A percentile compares a stretch with the other conserved stretches of the same genome.
These are phyloP conservation scores for Scolopax bukidnonensis DNA, from an alignment of 2,797 vertebrate genomes.

Conservation along the genomic window DNA sequence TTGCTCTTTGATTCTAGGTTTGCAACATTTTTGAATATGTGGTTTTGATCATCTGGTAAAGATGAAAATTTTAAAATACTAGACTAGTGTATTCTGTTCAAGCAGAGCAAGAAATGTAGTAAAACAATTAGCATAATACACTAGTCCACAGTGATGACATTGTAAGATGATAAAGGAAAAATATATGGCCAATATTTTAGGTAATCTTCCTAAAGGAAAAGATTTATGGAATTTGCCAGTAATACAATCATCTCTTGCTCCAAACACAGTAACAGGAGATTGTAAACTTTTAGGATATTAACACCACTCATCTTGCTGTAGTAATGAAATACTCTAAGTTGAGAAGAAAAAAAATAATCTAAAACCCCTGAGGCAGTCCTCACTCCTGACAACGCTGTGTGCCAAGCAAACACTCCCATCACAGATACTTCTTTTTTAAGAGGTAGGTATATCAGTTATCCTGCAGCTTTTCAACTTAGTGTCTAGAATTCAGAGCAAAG, in stretches of 20 bases:
- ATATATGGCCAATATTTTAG: neutral
- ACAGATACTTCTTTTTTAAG: neutral
- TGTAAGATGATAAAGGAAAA: accelerated
- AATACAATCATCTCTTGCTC: neutral
- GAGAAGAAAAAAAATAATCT: neutral
- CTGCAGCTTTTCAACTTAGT: neutral
- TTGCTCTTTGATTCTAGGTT: neutral
- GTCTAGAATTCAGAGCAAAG: neutral
- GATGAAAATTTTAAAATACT: neutral
- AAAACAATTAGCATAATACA: neutral
- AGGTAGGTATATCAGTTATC: neutral
- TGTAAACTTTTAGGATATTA: neutral
- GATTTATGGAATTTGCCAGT: neutral
- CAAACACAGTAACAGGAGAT: neutral
- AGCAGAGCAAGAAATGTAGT: neutral
- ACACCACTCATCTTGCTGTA: neutral
- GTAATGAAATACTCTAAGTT: neutral
- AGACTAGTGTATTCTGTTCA: neutral
- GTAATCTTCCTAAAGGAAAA: neutral
- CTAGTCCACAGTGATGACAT: neutral
- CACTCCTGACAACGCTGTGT: neutral
- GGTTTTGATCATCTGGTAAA: neutral
- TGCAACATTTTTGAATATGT: neutral
- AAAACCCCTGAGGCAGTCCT: neutral
- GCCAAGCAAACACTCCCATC: neutral